Conservation (phyloP, 2,888 invertebrate species). For the Drosophila buzzatii region DNA sequence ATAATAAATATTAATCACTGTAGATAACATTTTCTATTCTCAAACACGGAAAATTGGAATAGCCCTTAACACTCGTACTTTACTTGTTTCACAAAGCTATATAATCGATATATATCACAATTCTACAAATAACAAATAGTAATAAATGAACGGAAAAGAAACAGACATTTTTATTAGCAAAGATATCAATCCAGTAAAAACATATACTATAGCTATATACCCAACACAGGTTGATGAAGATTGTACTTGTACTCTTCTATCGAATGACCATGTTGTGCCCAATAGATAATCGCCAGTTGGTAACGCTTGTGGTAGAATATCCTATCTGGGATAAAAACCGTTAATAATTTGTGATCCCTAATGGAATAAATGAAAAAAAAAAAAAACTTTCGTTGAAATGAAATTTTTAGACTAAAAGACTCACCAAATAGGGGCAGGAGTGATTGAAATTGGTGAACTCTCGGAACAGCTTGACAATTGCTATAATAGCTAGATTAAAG, state of each 20-base stretch:
- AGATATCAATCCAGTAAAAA: background rate
- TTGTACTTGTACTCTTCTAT: conserved; percentile 25
- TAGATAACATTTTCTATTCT: background rate
- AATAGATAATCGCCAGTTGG: conserved; percentile 40
- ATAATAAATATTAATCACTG: background rate
- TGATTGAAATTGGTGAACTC: conserved; percentile 2
- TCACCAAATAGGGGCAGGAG: background rate
- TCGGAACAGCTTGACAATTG: background rate
- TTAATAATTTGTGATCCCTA: conserved; percentile 27
- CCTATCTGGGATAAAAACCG: conserved; percentile 16
- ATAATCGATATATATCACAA: background rate
- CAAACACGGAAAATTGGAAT: background rate
- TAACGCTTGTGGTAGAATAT: background rate
- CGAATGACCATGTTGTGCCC: conserved; percentile 26
- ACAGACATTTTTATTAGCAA: background rate
- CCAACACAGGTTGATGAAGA: background rate
- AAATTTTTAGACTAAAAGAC: background rate
- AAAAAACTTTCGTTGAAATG: too few relatives aligned
- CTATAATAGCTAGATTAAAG: background rate
- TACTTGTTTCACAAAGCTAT: background rate
- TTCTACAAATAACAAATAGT: too few relatives aligned
- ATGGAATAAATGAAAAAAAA: background rate
- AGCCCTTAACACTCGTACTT: background rate
- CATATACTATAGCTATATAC: background rate
- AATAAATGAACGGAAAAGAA: too few relatives aligned